These are phyloP conservation scores for Hipparchia semele DNA, from an alignment of 2,888 invertebrate species.

Conservation along the genomic window DNA sequence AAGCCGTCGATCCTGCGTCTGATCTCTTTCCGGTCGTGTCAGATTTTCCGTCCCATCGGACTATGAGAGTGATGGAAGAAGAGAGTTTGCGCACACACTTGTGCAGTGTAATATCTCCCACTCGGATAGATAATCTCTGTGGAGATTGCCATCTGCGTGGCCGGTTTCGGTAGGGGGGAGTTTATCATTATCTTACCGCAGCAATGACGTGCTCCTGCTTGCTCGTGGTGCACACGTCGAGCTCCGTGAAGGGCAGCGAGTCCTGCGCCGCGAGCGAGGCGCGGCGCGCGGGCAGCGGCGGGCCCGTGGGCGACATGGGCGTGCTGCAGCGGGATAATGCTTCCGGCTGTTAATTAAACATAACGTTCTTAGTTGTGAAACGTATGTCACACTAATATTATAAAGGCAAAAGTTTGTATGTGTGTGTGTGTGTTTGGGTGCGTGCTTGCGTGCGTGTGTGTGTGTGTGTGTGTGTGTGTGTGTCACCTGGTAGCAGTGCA, in stretches of 20 bases:
- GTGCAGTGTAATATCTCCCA: no score
- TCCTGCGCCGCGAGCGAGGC: constrained; percentile 73
- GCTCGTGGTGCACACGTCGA: constrained; percentile 93
- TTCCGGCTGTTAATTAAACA: constrained; percentile 84
- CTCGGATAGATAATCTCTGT: no score
- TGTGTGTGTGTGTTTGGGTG: no score
- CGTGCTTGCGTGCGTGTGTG: no score
- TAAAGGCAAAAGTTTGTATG: no score
- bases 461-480: no score
- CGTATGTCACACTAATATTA: no score
- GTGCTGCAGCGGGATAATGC: constrained; percentile 93
- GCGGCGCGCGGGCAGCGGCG: constrained; percentile 55
- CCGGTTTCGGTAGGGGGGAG: constrained; percentile 93
- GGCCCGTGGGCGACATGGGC: constrained; percentile 89
- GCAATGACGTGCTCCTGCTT: constrained; percentile 95
- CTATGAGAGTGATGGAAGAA: no score
- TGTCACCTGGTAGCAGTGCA: constrained; percentile 90
- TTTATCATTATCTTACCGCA: constrained; percentile 81
- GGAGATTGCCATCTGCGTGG: constrained; percentile 83
- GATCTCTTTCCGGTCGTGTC: no score
- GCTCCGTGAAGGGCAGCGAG: constrained; percentile 90
- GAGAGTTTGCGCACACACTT: no score
- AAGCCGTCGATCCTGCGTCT: no score
- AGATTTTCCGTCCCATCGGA: no score
- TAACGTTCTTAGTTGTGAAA: background rate